A percentile compares a stretch with the other conserved stretches of the same genome.
These are phyloP conservation scores for Heteromurus nitidus DNA, from an alignment of 2,888 invertebrate species.

Conservation along the genomic window DNA sequence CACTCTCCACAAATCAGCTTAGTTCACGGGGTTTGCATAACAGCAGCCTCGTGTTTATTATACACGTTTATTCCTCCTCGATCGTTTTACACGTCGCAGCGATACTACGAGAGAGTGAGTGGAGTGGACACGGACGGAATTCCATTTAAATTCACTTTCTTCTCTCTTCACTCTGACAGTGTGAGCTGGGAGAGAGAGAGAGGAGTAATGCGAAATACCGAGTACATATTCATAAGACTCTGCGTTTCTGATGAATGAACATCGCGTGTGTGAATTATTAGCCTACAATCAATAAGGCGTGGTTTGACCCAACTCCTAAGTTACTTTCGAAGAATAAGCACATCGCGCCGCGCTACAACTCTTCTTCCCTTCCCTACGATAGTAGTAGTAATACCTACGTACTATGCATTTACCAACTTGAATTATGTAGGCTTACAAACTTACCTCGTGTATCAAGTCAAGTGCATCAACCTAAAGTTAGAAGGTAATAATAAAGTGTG, in stretches of 20 bases:
- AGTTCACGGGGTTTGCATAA: too few relatives aligned
- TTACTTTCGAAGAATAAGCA: slow-evolving; percentile 59
- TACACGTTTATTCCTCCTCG: background rate
- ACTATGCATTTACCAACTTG: background rate
- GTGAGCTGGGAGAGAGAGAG: background rate
- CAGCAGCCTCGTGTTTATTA: background rate
- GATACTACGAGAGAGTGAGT: too few relatives aligned
- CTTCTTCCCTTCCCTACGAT: slow-evolving; percentile 9
- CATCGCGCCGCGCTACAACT: slow-evolving; percentile 36
- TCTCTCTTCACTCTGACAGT: slow-evolving; percentile 41
- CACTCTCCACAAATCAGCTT: too few relatives aligned
- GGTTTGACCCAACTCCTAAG: slow-evolving; percentile 59
- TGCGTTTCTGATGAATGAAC: slow-evolving; percentile 67
- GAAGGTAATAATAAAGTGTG: too few relatives aligned
- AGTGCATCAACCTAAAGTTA: slow-evolving; percentile 59
- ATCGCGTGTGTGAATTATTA: slow-evolving; percentile 72
- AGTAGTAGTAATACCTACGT: slow-evolving; percentile 37
- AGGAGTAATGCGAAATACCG: slow-evolving; percentile 17
- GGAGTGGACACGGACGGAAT: slow-evolving; percentile 2
- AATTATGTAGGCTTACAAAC: slow-evolving; percentile 14
- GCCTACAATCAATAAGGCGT: slow-evolving; percentile 71
- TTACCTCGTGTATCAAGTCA: slow-evolving; percentile 44
- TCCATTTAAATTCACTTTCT: slow-evolving; percentile 54
- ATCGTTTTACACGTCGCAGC: background rate
- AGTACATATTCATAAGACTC: slow-evolving; percentile 38